Percentiles rank a stretch among this genome's conserved stretches.
These are phyloP conservation scores for Nasua narica DNA, from an alignment of 2,797 vertebrate genomes.

Conservation along the genomic window DNA sequence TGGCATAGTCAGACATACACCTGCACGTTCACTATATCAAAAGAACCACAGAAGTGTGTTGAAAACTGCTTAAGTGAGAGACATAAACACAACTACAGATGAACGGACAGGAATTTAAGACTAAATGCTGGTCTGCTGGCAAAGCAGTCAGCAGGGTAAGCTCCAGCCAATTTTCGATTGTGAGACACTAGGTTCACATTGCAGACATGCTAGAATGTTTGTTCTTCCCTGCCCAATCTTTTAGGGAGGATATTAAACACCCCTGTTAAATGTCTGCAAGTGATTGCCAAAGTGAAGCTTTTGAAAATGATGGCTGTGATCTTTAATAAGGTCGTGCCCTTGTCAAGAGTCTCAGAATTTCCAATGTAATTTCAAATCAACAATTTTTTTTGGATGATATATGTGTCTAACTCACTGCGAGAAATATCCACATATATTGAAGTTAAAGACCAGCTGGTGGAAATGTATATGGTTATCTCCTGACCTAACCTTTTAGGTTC, in stretches of 20 bases:
- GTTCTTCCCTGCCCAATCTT: slow-evolving; percentile 13
- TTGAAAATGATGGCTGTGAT: slow-evolving; percentile 9
- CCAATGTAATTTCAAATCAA: not conserved
- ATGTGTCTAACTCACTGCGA: not conserved
- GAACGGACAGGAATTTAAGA: slow-evolving; percentile 55
- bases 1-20: slow-evolving; percentile 61
- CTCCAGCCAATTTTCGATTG: slow-evolving; percentile 39
- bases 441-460: not conserved
- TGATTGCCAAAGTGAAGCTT: slow-evolving; percentile 24
- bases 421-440: not conserved
- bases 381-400: not conserved
- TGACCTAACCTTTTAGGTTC: slow-evolving; percentile 17
- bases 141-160: not conserved
- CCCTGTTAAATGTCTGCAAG: slow-evolving; percentile 37
- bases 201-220: slow-evolving; percentile 22
- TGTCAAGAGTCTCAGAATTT: slow-evolving; percentile 45
- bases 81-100: slow-evolving; percentile 68
- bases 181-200: slow-evolving; percentile 5
- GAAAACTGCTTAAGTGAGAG: slow-evolving; percentile 73
- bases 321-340: slow-evolving; percentile 22
- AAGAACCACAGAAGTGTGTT: slow-evolving; percentile 68
- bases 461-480: not conserved
- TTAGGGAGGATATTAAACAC: slow-evolving; percentile 50
- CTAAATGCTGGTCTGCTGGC: slow-evolving; percentile 49
- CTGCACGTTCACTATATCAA: slow-evolving; percentile 66